Percentiles rank a stretch among this genome's conserved stretches.
Evolutionary conservation across 1,140 invertebrate genomes (phyloP).

Genomic region (Lepidurus packardi): DNA sequence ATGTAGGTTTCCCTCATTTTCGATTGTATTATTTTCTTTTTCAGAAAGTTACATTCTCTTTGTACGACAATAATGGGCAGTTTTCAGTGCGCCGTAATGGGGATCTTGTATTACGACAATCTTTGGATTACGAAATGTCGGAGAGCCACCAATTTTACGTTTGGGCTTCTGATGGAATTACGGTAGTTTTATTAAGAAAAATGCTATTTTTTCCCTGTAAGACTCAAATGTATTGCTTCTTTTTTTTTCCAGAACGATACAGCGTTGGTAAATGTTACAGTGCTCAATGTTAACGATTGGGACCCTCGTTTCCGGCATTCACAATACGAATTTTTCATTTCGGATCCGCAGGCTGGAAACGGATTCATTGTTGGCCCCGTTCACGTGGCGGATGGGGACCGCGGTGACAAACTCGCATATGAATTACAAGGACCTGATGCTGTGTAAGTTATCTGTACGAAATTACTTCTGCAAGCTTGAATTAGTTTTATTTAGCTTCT

Average conservation of each 20-base stretch:
- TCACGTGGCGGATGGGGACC: slow-evolving; percentile 72
- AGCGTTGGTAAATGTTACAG: slow-evolving; percentile 64
- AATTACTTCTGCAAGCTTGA: slow-evolving; percentile 37
- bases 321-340: slow-evolving; percentile 73
- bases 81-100: slow-evolving; percentile 70
- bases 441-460: slow-evolving; percentile 48
- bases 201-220: not conserved
- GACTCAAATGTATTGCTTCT: slow-evolving; percentile 27
- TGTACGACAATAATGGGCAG: slow-evolving; percentile 47
- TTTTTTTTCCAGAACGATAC: slow-evolving; percentile 63
- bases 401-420: slow-evolving; percentile 62
- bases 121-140: slow-evolving; percentile 72
- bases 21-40: slow-evolving; percentile 22
- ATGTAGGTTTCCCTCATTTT: not conserved
- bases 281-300: slow-evolving; percentile 82
- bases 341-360: slow-evolving; percentile 42
- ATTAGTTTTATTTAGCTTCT: not conserved
- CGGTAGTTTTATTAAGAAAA: slow-evolving; percentile 49
- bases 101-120: slow-evolving; percentile 66
- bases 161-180: slow-evolving; percentile 73
- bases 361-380: slow-evolving; percentile 56
- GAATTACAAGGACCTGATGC: slow-evolving; percentile 65
- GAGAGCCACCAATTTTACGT: slow-evolving; percentile 60
- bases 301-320: slow-evolving; percentile 80
- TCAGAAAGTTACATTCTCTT: slow-evolving; percentile 36